Percentiles rank a stretch among this genome's conserved stretches.
phyloP scores from a whole-genome alignment of 1,140 invertebrate genomes.

The Caerostris extrusa region DNA sequence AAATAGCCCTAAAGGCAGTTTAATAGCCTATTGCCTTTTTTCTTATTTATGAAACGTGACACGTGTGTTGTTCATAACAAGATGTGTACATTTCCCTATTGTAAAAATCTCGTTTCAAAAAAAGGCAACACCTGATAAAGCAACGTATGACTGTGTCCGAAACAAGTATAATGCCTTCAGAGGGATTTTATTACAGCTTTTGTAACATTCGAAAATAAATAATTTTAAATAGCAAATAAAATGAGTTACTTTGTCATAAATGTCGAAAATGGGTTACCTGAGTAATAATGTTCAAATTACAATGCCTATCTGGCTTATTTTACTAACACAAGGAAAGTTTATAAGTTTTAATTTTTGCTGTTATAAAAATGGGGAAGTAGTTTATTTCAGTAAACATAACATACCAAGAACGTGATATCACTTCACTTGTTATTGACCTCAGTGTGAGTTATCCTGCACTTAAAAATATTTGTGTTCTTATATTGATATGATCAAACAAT shows the following conservation, averaged over 20 bases:
- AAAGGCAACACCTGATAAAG: neutral
- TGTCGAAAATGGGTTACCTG: neutral
- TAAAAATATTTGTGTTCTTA: neutral
- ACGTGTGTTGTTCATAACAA: neutral
- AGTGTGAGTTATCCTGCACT: neutral
- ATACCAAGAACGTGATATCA: neutral
- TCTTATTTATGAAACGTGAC: neutral
- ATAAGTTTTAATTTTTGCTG: neutral
- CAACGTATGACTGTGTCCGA: neutral
- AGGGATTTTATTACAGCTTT: neutral
- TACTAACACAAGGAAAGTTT: neutral
- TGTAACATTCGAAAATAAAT: neutral
- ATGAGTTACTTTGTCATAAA: neutral
- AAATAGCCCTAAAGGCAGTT: too few relatives aligned
- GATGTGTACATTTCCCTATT: neutral
- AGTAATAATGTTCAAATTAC: slow-evolving; percentile 3
- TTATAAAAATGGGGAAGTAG: neutral
- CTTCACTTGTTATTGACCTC: neutral
- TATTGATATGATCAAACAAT: neutral
- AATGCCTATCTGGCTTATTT: neutral
- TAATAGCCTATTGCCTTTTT: neutral
- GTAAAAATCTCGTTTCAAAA: neutral
- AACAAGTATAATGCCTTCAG: neutral
- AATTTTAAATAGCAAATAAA: neutral
- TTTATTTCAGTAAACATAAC: neutral